Evolutionary conservation across 2,888 invertebrate genomes (phyloP).

Genomic region (Mantis religiosa): DNA sequence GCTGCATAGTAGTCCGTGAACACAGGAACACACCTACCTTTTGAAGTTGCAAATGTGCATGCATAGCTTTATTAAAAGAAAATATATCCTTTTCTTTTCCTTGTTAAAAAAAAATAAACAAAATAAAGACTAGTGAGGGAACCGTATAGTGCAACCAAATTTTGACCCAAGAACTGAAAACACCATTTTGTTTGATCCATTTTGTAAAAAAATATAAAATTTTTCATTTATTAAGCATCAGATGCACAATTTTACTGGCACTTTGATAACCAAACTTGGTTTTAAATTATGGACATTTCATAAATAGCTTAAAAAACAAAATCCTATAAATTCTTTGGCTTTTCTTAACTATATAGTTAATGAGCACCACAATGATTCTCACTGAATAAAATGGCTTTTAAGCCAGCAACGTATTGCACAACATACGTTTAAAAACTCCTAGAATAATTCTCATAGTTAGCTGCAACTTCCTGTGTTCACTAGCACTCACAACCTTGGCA

Average conservation of each 20-base stretch:
- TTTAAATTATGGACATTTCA: slow-evolving; percentile 5
- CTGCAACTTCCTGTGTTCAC: slow-evolving; percentile 31
- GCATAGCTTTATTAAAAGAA: not conserved
- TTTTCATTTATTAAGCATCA: slow-evolving; percentile 31
- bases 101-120: not conserved
- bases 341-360: not conserved
- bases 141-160: not conserved
- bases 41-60: not conserved
- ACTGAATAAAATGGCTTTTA: slow-evolving; percentile 6
- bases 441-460: not conserved
- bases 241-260: slow-evolving; percentile 13
- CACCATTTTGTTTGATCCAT: not conserved
- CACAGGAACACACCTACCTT: slow-evolving; percentile 47
- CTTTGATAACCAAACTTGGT: not conserved
- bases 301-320: not conserved
- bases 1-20: slow-evolving; percentile 41
- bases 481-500: slow-evolving; percentile 26
- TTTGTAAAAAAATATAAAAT: slow-evolving; percentile 31
- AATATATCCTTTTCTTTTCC: not conserved
- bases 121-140: not conserved
- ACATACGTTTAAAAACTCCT: not conserved
- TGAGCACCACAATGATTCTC: slow-evolving; percentile 1
- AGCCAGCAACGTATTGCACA: slow-evolving; percentile 21
- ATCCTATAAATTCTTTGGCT: not conserved
- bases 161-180: not conserved